phyloP scores from a whole-genome alignment of 2,113 vertebrate species.

The Candoia aspera region DNA sequence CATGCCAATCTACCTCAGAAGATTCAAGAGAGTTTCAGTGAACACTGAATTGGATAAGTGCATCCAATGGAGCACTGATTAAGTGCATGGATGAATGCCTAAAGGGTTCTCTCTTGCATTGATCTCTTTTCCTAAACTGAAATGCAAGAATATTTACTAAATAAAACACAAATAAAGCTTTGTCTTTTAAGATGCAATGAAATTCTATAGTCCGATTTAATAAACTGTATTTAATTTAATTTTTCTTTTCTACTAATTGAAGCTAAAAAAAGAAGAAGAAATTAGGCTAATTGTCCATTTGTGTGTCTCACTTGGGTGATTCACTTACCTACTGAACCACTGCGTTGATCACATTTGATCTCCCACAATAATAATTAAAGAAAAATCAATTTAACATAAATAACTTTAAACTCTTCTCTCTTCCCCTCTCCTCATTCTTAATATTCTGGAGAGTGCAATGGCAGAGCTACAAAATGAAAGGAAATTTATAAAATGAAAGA shows the following conservation, averaged over 20 bases:
- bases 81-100: not conserved
- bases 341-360: conserved; percentile 52
- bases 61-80: not conserved
- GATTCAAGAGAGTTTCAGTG: not conserved
- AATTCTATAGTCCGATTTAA: conserved; percentile 42
- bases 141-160: conserved; percentile 1
- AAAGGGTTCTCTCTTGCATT: not conserved
- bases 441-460: conserved; percentile 39
- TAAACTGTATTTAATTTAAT: conserved; percentile 51
- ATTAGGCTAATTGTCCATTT: conserved; percentile 53
- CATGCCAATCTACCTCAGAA: not conserved
- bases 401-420: conserved; percentile 44
- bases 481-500: conserved; percentile 69
- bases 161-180: conserved; percentile 43
- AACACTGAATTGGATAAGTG: not conserved
- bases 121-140: not conserved
- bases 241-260: conserved; percentile 59
- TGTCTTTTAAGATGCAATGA: conserved; percentile 42
- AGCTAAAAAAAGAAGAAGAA: conserved; percentile 61
- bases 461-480: conserved; percentile 58
- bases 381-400: conserved; percentile 65
- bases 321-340: conserved; percentile 32
- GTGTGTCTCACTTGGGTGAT: conserved; percentile 57
- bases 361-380: conserved; percentile 59
- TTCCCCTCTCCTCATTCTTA: not conserved